Base-by-base conservation (phyloP, 2,888 invertebrate genomes). In the Agrotis puta region DNA sequence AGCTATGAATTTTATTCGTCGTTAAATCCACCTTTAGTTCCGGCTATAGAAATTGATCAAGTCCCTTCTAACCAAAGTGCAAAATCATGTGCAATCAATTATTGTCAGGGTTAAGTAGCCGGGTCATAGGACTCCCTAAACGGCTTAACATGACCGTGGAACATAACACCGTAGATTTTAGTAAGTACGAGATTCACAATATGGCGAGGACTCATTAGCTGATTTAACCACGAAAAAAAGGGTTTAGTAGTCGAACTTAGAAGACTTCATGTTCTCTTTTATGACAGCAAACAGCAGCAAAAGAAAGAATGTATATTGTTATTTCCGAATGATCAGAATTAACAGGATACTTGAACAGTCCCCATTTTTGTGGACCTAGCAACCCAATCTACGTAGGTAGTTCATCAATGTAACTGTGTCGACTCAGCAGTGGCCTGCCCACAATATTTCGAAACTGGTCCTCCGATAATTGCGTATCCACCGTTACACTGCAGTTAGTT, bases 401-500 rank as follows among this genome's bases (percentile, higher is more conserved):
- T 45, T 51, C 9, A 56, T 16, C 5, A 51, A 4, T 13, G 22
- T 47, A 24, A 14, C 67, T 27, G 47, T 53, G 51, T 56, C 47
- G 9, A 59, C 18, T 53, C 6, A n/a, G 22, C 33, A 61, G n/a
- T 24, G 64, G 33, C 64, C 14, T 47, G 16, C n/a, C 53, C 53
- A 48, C 64, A 13, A 77, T 78, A 78, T 82, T 82, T 84, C 70
- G 74, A 82, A 84, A 84, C 80, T 80, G 80, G 84, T 82, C 84
- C 74, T 72, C 61, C 50, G 79, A 53, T 80, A 83, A 84, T 73
- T 79, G 79, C 73, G 78, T 64, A 62, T 56, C 63, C 71, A 66
- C 84, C 84, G 84, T 84, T 84, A 84, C 74, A 71, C 70, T 71
- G 77, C 68, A 75, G 76, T 78, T 39, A 78, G 83, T 89, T 87